Percentiles rank a stretch among this genome's conserved stretches.
Evolutionary conservation across 2,797 vertebrate species (phyloP).

Genomic region (Sylvia borin): DNA sequence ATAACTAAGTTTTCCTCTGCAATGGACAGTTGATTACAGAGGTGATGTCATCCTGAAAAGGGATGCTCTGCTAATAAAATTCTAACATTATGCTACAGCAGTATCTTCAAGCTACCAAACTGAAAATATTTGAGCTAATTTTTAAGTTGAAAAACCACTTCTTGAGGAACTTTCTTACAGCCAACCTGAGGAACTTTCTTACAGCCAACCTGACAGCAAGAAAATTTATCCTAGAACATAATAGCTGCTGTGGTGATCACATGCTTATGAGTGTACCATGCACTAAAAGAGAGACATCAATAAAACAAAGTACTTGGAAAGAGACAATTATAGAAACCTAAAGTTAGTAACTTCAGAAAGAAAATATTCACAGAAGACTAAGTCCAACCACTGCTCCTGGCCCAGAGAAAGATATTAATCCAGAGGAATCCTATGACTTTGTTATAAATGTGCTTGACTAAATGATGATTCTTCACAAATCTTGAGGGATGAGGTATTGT

Average conservation of each 20-base stretch:
- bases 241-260: background rate
- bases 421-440: background rate
- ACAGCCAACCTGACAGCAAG: background rate
- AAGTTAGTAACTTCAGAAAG: background rate
- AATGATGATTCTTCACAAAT: background rate
- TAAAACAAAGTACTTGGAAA: background rate
- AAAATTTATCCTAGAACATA: background rate
- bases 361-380: background rate
- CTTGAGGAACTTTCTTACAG: background rate
- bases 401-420: background rate
- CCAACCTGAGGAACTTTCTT: background rate
- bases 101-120: background rate
- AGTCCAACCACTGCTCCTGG: background rate
- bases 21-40: background rate
- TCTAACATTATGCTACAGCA: background rate
- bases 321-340: background rate
- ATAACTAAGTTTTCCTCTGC: constrained; percentile 4
- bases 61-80: background rate
- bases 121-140: background rate
- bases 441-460: background rate
- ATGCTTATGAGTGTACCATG: background rate
- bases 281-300: background rate
- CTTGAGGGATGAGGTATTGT: background rate
- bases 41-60: background rate
- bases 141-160: background rate